These are phyloP conservation scores for Salvator merianae DNA, from an alignment of 2,113 vertebrate species.

Conservation along the genomic window DNA sequence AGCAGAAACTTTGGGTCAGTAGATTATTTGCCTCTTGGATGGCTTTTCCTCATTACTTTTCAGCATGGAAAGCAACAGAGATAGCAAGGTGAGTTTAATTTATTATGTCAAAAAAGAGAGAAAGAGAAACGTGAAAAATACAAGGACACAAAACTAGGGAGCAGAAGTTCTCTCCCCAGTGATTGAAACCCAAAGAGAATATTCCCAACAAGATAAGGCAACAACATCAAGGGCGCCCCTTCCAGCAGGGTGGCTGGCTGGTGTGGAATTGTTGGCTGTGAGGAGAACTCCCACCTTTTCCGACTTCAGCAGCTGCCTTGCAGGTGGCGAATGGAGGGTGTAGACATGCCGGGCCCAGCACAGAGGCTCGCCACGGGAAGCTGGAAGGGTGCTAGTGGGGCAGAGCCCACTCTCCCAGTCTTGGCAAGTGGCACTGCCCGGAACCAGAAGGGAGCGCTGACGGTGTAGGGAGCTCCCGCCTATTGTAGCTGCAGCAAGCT, in stretches of 20 bases:
- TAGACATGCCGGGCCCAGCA: not conserved
- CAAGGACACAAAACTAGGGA: not conserved
- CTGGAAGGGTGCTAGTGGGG: not conserved
- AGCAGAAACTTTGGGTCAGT: not conserved
- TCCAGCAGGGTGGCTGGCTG: not conserved
- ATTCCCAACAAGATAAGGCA: conserved; percentile 19
- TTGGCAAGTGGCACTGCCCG: too few species aligned
- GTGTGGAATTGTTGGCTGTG: not conserved
- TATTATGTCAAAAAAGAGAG: conserved; percentile 23
- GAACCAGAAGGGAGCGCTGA: not conserved
- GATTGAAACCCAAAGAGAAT: conserved; percentile 2
- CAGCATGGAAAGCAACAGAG: not conserved
- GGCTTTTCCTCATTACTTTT: not conserved
- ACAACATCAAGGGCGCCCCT: not conserved
- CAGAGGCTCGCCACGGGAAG: not conserved
- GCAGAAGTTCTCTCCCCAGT: not conserved
- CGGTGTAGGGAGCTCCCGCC: not conserved
- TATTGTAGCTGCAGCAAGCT: not conserved
- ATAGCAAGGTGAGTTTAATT: conserved; percentile 5
- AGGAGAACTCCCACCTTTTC: not conserved
- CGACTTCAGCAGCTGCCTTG: not conserved
- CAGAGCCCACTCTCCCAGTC: not conserved
- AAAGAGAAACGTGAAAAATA: conserved; percentile 15
- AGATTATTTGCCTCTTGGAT: not conserved
- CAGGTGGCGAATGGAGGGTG: not conserved